Evolutionary conservation across 2,113 vertebrate genomes (phyloP).

Genomic region (Otis tarda): DNA sequence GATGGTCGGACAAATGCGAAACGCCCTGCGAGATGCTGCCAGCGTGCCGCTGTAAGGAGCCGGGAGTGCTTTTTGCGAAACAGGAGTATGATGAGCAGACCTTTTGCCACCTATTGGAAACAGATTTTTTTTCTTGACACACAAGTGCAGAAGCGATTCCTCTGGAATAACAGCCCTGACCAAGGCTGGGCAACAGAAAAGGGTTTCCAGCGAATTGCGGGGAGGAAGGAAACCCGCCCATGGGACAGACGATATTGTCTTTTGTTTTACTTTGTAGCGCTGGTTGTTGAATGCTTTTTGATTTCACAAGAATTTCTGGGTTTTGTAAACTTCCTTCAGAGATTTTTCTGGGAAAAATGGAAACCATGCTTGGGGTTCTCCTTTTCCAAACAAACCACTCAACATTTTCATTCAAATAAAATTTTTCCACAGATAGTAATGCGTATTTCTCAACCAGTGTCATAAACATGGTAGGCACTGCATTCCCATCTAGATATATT

Average conservation of each 20-base stretch:
- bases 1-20: neutral
- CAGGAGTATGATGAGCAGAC: neutral
- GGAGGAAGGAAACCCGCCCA: conserved; percentile 46
- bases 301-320: conserved; percentile 62
- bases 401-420: neutral
- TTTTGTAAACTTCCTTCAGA: conserved; percentile 50
- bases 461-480: neutral
- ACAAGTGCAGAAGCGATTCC: neutral
- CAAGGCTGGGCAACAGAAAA: neutral
- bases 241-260: conserved; percentile 18
- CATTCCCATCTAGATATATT: neutral
- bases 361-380: neutral
- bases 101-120: conserved; percentile 47
- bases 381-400: conserved; percentile 11
- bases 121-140: conserved; percentile 34
- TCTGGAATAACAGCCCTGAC: conserved; percentile 41
- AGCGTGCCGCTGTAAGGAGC: neutral
- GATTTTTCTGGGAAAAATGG: conserved; percentile 25
- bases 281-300: conserved; percentile 40
- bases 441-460: neutral
- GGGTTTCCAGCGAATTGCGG: neutral
- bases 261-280: conserved; percentile 28
- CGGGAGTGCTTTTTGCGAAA: conserved; percentile 33
- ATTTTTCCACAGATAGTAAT: neutral
- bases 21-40: neutral